phyloP scores from a whole-genome alignment of 2,113 vertebrate species.

The Sphaerodactylus townsendi region DNA sequence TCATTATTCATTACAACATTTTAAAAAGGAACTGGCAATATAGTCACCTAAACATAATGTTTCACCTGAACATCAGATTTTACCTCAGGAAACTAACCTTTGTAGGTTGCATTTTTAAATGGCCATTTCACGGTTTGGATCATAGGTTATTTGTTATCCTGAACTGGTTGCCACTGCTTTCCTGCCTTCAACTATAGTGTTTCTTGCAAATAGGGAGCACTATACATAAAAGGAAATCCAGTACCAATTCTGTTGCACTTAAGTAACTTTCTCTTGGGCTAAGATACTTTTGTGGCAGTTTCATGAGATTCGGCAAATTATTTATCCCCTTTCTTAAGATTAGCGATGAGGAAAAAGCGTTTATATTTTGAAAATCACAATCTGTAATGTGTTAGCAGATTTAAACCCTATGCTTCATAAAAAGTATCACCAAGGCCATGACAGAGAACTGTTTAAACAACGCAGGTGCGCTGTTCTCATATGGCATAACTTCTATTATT shows the following conservation, averaged over 20 bases:
- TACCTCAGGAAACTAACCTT: not conserved
- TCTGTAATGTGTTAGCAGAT: not conserved
- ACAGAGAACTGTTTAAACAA: not conserved
- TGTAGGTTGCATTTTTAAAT: conserved; percentile 6
- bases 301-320: not conserved
- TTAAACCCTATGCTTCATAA: rapidly evolving
- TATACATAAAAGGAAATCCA: not conserved
- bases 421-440: not conserved
- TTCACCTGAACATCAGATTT: not conserved
- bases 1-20: not conserved
- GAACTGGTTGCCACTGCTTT: conserved; percentile 22
- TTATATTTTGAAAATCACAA: rapidly evolving
- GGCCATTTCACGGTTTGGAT: not conserved
- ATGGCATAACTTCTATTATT: not conserved
- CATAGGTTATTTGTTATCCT: conserved; percentile 13
- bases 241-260: not conserved
- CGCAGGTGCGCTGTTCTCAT: not conserved
- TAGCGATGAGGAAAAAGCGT: rapidly evolving
- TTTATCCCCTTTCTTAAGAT: not conserved
- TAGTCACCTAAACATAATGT: not conserved
- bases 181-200: not conserved
- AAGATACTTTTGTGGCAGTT: not conserved
- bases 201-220: not conserved
- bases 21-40: not conserved
- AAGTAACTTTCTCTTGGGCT: not conserved